Evolutionary conservation across 2,888 invertebrate species (phyloP).

Genomic region (Trachelus tabidus): DNA sequence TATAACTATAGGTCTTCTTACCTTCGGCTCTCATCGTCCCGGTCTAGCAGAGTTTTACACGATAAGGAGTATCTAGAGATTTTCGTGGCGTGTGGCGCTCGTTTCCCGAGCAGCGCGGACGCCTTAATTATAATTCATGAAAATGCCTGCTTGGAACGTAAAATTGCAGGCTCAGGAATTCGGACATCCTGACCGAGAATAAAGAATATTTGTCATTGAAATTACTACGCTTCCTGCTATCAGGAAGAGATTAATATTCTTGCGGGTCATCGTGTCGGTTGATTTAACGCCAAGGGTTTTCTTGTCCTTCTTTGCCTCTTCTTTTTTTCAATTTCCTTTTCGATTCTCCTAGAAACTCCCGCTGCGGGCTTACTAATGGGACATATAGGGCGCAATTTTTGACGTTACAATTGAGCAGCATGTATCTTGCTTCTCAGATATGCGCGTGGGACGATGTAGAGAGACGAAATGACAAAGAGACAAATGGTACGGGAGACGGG

Average conservation of each 20-base stretch:
- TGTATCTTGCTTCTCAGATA: no score
- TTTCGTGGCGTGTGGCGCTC: neutral
- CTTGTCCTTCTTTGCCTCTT: no score
- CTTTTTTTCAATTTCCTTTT: neutral
- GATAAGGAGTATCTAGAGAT: neutral
- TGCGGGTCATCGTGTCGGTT: neutral
- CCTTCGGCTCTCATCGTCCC: neutral
- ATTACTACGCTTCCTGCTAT: neutral
- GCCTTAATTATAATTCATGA: neutral
- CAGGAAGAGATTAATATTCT: neutral
- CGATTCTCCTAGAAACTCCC: neutral
- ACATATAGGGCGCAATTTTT: neutral
- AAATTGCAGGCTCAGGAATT: neutral
- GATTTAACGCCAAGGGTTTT: neutral
- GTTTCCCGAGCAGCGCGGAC: neutral
- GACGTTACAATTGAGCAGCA: neutral
- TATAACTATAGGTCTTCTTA: neutral
- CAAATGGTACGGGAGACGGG: neutral
- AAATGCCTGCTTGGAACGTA: neutral
- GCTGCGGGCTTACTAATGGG: neutral
- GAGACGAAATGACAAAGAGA: neutral
- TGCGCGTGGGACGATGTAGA: neutral
- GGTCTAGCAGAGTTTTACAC: neutral
- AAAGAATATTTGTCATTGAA: neutral
- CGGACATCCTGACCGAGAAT: neutral